Percentiles rank a stretch among this genome's conserved stretches.
Evolutionary conservation across 1,140 invertebrate species (phyloP).

Genomic region (Drosophila quadrilineata): DNA sequence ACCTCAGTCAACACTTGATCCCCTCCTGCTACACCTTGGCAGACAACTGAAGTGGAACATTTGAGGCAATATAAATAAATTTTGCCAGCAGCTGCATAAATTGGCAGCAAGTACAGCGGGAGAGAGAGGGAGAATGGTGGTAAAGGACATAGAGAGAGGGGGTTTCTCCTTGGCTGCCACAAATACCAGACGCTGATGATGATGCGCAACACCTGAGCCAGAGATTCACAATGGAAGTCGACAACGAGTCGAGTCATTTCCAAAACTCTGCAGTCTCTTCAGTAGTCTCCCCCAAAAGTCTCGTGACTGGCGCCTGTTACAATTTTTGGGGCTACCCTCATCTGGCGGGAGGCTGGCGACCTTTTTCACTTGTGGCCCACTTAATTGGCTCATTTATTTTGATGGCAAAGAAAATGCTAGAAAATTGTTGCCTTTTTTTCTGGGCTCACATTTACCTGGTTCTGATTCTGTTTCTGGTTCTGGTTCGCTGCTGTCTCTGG

Average conservation of each 20-base stretch:
- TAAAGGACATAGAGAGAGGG: too few relatives aligned
- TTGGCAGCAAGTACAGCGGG: slow-evolving; percentile 19
- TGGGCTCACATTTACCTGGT: slow-evolving; percentile 26
- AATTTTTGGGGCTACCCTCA: slow-evolving; percentile 36
- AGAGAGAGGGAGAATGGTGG: background rate
- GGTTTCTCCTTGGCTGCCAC: too few relatives aligned
- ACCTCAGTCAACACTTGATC: slow-evolving; percentile 51
- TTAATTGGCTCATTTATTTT: slow-evolving; percentile 79
- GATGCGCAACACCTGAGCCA: slow-evolving; percentile 61
- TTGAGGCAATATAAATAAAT: slow-evolving; percentile 56
- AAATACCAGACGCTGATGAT: slow-evolving; percentile 33
- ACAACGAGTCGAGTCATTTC: too few relatives aligned
- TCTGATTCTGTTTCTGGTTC: too few relatives aligned
- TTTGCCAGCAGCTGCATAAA: slow-evolving; percentile 41
- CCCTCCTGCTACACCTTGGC: background rate
- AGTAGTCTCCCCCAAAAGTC: too few relatives aligned
- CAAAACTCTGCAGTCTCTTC: too few relatives aligned
- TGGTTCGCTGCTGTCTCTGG: slow-evolving; percentile 29
- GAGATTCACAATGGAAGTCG: background rate
- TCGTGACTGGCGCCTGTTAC: slow-evolving; percentile 29
- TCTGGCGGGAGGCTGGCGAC: slow-evolving; percentile 40
- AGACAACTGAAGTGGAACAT: slow-evolving; percentile 2
- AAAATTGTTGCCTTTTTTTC: slow-evolving; percentile 57
- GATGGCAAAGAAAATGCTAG: slow-evolving; percentile 73
- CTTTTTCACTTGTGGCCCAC: slow-evolving; percentile 48